Evolutionary conservation across 1,140 invertebrate species (phyloP).

Genomic region (Atta texana): DNA sequence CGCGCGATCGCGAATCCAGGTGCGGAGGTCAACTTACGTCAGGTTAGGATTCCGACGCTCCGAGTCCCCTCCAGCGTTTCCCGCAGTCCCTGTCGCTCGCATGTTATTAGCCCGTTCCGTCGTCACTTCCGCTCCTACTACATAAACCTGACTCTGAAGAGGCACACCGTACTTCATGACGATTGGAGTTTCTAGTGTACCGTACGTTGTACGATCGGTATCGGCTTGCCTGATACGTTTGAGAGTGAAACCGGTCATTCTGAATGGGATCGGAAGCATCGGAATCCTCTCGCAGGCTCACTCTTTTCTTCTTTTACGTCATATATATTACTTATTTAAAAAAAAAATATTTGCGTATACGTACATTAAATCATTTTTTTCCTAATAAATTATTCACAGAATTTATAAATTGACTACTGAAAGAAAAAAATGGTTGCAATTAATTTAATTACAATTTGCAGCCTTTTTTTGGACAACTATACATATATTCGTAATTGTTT

Average conservation of each 20-base stretch:
- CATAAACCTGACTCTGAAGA: conserved; percentile 15
- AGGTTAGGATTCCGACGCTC: conserved; percentile 75
- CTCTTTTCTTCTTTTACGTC: neutral
- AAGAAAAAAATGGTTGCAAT: no score
- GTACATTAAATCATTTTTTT: neutral
- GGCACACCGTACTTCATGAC: neutral
- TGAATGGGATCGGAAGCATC: conserved; percentile 57
- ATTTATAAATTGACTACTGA: neutral
- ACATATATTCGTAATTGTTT: no score
- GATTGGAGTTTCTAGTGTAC: conserved; percentile 55
- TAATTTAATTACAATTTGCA: no score
- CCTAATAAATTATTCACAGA: neutral
- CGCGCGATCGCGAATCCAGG: conserved; percentile 78
- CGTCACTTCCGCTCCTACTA: conserved; percentile 47
- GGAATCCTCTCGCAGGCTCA: neutral
- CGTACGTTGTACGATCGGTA: conserved; percentile 37
- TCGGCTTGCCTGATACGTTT: conserved; percentile 57
- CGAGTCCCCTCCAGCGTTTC: conserved; percentile 50
- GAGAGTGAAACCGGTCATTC: conserved; percentile 72
- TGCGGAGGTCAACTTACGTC: conserved; percentile 79
- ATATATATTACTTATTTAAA: neutral
- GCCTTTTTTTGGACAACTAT: no score
- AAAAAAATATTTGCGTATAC: no score
- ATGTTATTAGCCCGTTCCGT: conserved; percentile 27
- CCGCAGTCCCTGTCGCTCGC: conserved; percentile 60